Conservation (phyloP, 1,140 invertebrate species). For the Octopus bimaculoides region DNA sequence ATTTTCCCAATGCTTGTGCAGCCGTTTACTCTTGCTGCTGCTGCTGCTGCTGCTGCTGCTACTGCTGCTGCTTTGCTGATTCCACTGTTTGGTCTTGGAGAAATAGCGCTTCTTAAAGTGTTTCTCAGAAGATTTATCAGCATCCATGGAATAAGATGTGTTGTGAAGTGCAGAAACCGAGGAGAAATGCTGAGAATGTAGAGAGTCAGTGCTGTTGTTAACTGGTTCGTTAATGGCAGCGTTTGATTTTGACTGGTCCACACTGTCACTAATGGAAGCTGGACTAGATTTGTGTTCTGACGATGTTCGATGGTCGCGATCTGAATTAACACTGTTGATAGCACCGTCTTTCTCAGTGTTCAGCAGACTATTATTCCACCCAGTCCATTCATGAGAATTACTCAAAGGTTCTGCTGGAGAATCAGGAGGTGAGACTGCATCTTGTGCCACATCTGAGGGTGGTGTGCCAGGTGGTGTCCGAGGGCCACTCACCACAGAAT, state of each 20-base stretch:
- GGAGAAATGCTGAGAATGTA: background rate
- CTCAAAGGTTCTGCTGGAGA: background rate
- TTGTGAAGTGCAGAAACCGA: background rate
- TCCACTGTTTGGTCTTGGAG: slow-evolving; percentile 8
- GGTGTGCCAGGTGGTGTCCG: background rate
- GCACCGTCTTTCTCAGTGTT: background rate
- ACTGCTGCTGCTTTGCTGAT: background rate
- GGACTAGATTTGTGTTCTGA: background rate
- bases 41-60: background rate
- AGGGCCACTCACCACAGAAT: background rate
- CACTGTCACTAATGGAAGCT: background rate
- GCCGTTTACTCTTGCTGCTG: background rate
- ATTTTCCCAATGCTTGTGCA: background rate
- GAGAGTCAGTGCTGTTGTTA: background rate
- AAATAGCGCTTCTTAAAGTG: slow-evolving; percentile 3
- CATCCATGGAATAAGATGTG: background rate
- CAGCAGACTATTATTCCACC: background rate
- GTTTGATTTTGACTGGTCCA: background rate
- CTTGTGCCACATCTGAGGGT: background rate
- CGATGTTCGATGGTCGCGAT: background rate
- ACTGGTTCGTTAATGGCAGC: background rate
- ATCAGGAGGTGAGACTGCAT: slow-evolving; percentile 1
- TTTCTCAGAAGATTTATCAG: background rate
- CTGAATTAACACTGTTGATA: background rate
- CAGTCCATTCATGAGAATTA: background rate